These are phyloP conservation scores for Steinernema feltiae DNA, from an alignment of 1,140 invertebrate species.

Conservation along the genomic window DNA sequence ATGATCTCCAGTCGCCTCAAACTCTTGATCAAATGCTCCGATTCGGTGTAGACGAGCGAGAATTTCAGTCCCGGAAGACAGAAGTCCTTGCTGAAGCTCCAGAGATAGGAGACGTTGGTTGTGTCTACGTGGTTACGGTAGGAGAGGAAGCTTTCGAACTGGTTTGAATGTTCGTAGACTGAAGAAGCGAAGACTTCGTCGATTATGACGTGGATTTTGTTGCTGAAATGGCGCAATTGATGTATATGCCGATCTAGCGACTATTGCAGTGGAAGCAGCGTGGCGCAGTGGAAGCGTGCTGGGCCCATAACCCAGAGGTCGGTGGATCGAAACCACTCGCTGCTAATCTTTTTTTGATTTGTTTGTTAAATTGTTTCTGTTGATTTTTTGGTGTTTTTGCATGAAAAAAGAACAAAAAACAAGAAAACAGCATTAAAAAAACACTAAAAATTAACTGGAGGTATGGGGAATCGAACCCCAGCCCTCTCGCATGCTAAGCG, in stretches of 20 bases:
- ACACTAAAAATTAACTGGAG: no score
- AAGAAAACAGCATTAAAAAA: no score
- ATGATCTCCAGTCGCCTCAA: constrained; percentile 34
- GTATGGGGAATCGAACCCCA: no score
- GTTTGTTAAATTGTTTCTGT: no score
- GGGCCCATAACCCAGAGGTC: constrained; percentile 92
- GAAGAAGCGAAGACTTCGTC: constrained; percentile 39
- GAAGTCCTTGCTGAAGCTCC: constrained; percentile 23
- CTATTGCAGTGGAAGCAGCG: no score
- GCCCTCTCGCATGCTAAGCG: no score
- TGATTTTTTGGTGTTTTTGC: no score
- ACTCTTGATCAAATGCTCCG: constrained; percentile 32
- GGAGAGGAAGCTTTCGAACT: neutral
- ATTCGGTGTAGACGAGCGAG: constrained; percentile 31
- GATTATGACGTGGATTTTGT: constrained; percentile 30
- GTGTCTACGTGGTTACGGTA: constrained; percentile 10
- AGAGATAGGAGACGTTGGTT: neutral
- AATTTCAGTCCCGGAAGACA: constrained; percentile 32
- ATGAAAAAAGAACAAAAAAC: no score
- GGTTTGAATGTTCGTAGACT: constrained; percentile 4
- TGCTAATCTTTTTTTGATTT: neutral
- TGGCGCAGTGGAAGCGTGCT: constrained; percentile 93
- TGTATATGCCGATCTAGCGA: no score
- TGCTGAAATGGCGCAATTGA: constrained; percentile 23
- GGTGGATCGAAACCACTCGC: constrained; percentile 73